These are phyloP conservation scores for Leptatherina wallacei DNA, from an alignment of 2,797 vertebrate genomes.

Conservation along the genomic window DNA sequence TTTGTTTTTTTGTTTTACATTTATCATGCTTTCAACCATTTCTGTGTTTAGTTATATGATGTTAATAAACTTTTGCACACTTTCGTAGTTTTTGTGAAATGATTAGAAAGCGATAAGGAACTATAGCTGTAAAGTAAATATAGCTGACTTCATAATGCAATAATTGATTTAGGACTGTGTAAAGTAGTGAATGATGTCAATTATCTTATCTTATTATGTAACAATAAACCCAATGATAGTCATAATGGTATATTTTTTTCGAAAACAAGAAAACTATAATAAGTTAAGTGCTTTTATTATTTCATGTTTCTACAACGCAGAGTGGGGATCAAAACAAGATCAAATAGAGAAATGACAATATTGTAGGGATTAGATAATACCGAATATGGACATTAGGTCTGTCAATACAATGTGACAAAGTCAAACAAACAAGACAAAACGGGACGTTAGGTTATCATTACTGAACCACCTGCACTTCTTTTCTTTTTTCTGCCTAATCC, in stretches of 20 bases:
- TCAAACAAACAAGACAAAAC: slow-evolving; percentile 32
- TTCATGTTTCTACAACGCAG: background rate
- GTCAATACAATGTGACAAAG: slow-evolving; percentile 17
- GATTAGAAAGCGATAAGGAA: too few species aligned
- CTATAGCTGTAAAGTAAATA: too few species aligned
- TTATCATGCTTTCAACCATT: too few species aligned
- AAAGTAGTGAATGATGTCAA: background rate
- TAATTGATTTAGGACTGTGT: background rate
- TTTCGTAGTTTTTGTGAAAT: background rate
- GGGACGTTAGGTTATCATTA: slow-evolving; percentile 13
- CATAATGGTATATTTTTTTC: too few species aligned
- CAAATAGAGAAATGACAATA: slow-evolving; percentile 6
- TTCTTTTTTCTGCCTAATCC: slow-evolving; percentile 51
- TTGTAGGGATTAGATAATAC: background rate
- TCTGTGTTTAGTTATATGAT: background rate
- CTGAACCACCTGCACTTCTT: slow-evolving; percentile 35
- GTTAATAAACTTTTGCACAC: background rate
- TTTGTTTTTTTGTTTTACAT: background rate
- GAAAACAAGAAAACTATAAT: too few species aligned
- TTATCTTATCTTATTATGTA: background rate
- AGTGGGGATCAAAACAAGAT: slow-evolving; percentile 14
- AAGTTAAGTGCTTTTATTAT: background rate
- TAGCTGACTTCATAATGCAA: background rate
- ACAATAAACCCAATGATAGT: background rate
- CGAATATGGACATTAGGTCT: background rate